Percentiles rank a stretch among this genome's conserved stretches.
These are phyloP conservation scores for Euclidia mi DNA, from an alignment of 2,888 invertebrate genomes.

Conservation along the genomic window DNA sequence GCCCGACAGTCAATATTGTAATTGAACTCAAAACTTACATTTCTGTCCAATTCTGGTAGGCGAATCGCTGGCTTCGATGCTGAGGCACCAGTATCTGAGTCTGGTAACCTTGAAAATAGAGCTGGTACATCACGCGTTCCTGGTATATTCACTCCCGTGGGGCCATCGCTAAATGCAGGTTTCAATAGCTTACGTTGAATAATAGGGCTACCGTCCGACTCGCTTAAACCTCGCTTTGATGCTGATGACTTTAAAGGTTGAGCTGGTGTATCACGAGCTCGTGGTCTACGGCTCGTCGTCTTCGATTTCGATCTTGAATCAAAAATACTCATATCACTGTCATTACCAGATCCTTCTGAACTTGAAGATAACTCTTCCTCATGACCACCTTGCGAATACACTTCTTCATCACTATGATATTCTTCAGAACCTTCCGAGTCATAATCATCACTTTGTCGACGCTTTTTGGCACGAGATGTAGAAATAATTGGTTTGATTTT, in stretches of 20 bases:
- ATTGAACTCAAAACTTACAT: slow-evolving; percentile 5
- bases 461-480: slow-evolving; percentile 24
- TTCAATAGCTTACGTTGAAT: slow-evolving; percentile 20
- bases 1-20: neutral
- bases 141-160: slow-evolving; percentile 7
- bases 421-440: slow-evolving; percentile 18
- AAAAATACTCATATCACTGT: slow-evolving; percentile 35
- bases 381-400: slow-evolving; percentile 24
- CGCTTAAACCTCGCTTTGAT: slow-evolving; percentile 31
- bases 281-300: slow-evolving; percentile 34
- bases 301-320: slow-evolving; percentile 24
- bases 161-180: slow-evolving; percentile 28
- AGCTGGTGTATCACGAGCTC: slow-evolving; percentile 15
- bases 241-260: slow-evolving; percentile 33
- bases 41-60: neutral
- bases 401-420: slow-evolving; percentile 35
- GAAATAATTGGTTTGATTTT: slow-evolving; percentile 30
- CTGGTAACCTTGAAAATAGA: slow-evolving; percentile 21
- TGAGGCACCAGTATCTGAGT: slow-evolving; percentile 5
- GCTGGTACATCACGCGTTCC: slow-evolving; percentile 14
- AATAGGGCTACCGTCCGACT: slow-evolving; percentile 30
- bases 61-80: slow-evolving; percentile 7
- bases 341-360: slow-evolving; percentile 28
- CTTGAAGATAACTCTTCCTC: slow-evolving; percentile 21
- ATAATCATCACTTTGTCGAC: slow-evolving; percentile 37